Percentiles rank a stretch among this genome's conserved stretches.
Conservation (phyloP, 2,888 invertebrate species). For the Cryptophagus acutangulus region DNA sequence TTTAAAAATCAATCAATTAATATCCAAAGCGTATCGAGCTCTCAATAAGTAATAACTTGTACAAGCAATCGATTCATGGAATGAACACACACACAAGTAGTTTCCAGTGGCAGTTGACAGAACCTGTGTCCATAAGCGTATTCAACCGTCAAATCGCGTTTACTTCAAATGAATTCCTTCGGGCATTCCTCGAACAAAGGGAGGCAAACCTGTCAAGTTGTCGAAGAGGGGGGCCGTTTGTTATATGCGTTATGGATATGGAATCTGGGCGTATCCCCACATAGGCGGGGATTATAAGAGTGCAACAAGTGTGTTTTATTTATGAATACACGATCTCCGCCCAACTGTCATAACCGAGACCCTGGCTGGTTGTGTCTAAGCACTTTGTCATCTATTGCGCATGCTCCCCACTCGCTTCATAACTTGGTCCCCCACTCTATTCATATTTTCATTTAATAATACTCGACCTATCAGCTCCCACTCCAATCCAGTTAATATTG, state of each 20-base stretch:
- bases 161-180: slow-evolving; percentile 28
- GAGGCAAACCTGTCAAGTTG: slow-evolving; percentile 10
- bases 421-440: slow-evolving; percentile 40
- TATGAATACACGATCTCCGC: slow-evolving; percentile 62
- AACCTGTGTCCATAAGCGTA: slow-evolving; percentile 15
- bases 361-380: slow-evolving; percentile 56
- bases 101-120: slow-evolving; percentile 12
- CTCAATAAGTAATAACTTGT: slow-evolving; percentile 33
- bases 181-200: slow-evolving; percentile 27
- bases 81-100: no score
- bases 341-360: slow-evolving; percentile 65
- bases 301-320: slow-evolving; percentile 65
- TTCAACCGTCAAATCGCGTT: slow-evolving; percentile 31
- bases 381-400: slow-evolving; percentile 48
- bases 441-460: slow-evolving; percentile 49
- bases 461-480: slow-evolving; percentile 49
- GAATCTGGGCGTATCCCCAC: slow-evolving; percentile 43
- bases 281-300: slow-evolving; percentile 58
- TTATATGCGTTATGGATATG: slow-evolving; percentile 43
- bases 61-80: slow-evolving; percentile 19
- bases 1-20: no score
- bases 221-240: slow-evolving; percentile 1
- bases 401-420: no score
- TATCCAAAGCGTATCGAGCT: no score
- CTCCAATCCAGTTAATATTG: slow-evolving; percentile 25